Conservation (phyloP, 2,888 invertebrate genomes). For the Ferdinandea cuprea region DNA sequence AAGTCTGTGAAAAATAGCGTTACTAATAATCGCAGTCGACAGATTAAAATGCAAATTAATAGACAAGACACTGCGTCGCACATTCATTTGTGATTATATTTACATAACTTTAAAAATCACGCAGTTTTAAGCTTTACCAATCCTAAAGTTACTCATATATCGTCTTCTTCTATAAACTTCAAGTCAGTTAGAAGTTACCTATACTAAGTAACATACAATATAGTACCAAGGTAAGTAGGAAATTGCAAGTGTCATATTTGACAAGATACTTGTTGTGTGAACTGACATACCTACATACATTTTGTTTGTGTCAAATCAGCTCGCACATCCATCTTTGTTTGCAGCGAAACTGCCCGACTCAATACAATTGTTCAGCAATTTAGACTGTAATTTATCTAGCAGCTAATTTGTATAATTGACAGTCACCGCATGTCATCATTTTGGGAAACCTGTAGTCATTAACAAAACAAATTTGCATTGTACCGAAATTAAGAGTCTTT, state of each 20-base stretch:
- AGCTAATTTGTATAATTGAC: conserved; percentile 24
- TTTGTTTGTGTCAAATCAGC: conserved; percentile 4
- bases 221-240: background rate
- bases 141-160: no score
- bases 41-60: no score
- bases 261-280: no score
- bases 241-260: conserved; percentile 47
- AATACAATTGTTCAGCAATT: conserved; percentile 20
- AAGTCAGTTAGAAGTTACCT: no score
- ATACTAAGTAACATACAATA: no score
- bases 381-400: conserved; percentile 26
- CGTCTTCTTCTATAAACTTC: no score
- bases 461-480: conserved; percentile 12
- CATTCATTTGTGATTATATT: no score
- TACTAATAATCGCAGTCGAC: no score
- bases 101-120: no score
- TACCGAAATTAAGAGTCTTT: conserved; percentile 4
- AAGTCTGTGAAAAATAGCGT: no score
- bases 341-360: conserved; percentile 3
- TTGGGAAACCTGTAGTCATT: background rate
- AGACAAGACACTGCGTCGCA: no score
- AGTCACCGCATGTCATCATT: background rate
- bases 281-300: conserved; percentile 23
- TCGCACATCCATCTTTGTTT: background rate
- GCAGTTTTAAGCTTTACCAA: no score